Conservation (phyloP, 2,888 invertebrate genomes). For the Nesidiocoris tenuis region DNA sequence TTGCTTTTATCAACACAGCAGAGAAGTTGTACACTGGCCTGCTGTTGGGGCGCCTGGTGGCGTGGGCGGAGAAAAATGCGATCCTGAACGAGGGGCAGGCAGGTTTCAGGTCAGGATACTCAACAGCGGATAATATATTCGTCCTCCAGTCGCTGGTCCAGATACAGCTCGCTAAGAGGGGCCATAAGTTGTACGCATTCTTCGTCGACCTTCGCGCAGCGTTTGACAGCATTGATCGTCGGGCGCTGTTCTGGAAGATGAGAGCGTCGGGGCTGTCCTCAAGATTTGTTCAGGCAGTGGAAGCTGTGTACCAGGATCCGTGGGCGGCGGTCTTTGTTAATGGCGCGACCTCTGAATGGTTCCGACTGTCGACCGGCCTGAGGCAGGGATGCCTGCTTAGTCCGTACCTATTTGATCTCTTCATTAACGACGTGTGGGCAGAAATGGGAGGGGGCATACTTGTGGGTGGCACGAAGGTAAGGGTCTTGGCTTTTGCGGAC, state of each 20-base stretch:
- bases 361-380: constrained; percentile 8
- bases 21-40: constrained; percentile 33
- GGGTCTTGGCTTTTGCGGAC: constrained; percentile 18
- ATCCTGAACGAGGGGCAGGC: constrained; percentile 47
- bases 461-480: constrained; percentile 1
- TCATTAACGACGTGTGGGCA: constrained; percentile 17
- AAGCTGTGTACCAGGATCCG: background rate
- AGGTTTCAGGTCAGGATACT: constrained; percentile 18
- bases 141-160: background rate
- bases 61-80: constrained; percentile 36
- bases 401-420: constrained; percentile 15
- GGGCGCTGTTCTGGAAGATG: constrained; percentile 22
- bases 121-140: constrained; percentile 17
- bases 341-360: constrained; percentile 8
- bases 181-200: constrained; percentile 14
- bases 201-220: constrained; percentile 9
- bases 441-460: constrained; percentile 8
- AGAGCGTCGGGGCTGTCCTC: background rate
- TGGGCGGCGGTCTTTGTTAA: constrained; percentile 17
- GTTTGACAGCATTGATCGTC: constrained; percentile 9
- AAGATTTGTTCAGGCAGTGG: constrained; percentile 3
- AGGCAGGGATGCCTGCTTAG: constrained; percentile 22
- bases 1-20: constrained; percentile 35
- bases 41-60: constrained; percentile 12
- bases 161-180: background rate